These are phyloP conservation scores for Spodoptera exigua DNA, from an alignment of 2,888 invertebrate species.

Conservation along the genomic window DNA sequence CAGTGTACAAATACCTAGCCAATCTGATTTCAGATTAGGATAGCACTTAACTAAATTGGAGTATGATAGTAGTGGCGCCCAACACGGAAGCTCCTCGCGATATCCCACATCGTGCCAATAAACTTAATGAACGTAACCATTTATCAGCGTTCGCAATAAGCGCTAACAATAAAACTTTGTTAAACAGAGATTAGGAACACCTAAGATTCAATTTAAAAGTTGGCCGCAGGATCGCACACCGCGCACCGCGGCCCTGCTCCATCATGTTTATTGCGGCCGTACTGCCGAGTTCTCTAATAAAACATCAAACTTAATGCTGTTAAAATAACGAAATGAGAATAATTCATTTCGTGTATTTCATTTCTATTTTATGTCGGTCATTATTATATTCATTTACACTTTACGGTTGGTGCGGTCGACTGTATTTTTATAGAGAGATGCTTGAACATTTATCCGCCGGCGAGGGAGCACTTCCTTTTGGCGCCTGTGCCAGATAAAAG, in stretches of 20 bases:
- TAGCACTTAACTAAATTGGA: constrained; percentile 54
- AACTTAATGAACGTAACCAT: constrained; percentile 42
- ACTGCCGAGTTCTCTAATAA: constrained; percentile 27
- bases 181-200: constrained; percentile 40
- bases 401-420: constrained; percentile 23
- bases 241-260: constrained; percentile 23
- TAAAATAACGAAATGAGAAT: constrained; percentile 42
- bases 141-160: constrained; percentile 45
- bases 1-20: constrained; percentile 45
- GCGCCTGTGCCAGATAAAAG: constrained; percentile 52
- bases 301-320: constrained; percentile 35
- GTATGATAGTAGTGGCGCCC: constrained; percentile 48
- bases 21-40: constrained; percentile 51
- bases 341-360: constrained; percentile 38
- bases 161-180: constrained; percentile 40
- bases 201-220: constrained; percentile 43
- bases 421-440: constrained; percentile 42
- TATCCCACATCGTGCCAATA: constrained; percentile 38
- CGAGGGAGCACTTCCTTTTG: constrained; percentile 35
- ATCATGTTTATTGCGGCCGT: constrained; percentile 47
- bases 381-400: constrained; percentile 54
- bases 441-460: constrained; percentile 27
- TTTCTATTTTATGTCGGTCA: constrained; percentile 48
- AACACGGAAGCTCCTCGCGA: constrained; percentile 45
- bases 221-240: constrained; percentile 32